Evolutionary conservation across 2,888 invertebrate species (phyloP), one percentile per base, ranked within the genome.

Genomic region (Drosophila mayaguana): DNA sequence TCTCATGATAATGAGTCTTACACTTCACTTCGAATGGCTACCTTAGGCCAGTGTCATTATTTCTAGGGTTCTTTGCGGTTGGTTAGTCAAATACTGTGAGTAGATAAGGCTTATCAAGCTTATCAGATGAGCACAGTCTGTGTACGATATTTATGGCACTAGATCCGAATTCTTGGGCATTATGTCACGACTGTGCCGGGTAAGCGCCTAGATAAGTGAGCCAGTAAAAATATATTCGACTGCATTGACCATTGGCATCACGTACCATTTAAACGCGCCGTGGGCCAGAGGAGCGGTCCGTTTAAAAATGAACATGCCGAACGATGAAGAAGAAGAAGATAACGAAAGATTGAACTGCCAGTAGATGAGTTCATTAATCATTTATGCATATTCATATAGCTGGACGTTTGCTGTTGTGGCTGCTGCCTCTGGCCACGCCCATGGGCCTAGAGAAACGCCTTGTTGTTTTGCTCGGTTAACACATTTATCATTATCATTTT

Each of bases 401-500:
- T 65, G 67, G 64, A 34, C 53, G 45, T 42, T 38, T 9, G 53
- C 28, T 40, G 51, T 34, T 42, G 20, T 36, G 45, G 59, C 20
- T 16, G 36, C 14, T 48, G 53, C 36, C 38, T n/a, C 42, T 42
- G 60, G 55, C 61, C 71, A 61, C 62, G 63, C 66, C 63, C 22
- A 22, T 9, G 32, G 14, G 20, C 40, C 18, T 32, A 14, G 53
- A 34, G 59, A 57, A 59, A 57, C 54, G 53, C 46, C 60, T 43
- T 46, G 40, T 28, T 61, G 28, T 51, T 61, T 54, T 53, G 54
- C 50, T 36, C 28, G 20, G n/a, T 46, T 38, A 28, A 67, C 72
- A 67, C 83, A 88, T 84, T 88, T 79, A 81, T 88, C 87, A 84
- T 84, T 88, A 88, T 63, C 77, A 81, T 81, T 86, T 89, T 83